Percentiles rank a stretch among this genome's conserved stretches.
Conservation (phyloP, 2,888 invertebrate genomes). For the Chloroclysta siterata region DNA sequence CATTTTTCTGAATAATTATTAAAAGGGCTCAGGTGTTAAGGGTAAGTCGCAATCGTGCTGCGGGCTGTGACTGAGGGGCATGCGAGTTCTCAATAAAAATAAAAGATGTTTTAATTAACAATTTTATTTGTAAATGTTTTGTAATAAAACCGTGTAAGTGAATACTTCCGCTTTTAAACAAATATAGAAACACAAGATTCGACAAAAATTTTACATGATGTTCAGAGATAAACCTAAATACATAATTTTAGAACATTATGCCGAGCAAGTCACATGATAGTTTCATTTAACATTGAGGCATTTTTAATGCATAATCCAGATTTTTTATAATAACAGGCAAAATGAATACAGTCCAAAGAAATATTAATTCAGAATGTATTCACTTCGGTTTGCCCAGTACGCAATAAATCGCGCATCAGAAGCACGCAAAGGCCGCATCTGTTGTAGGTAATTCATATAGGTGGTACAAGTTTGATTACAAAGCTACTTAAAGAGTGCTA, state of each 20-base stretch:
- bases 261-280: slow-evolving; percentile 51
- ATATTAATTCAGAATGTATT: slow-evolving; percentile 52
- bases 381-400: slow-evolving; percentile 57
- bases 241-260: slow-evolving; percentile 52
- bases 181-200: slow-evolving; percentile 44
- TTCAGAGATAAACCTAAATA: slow-evolving; percentile 64
- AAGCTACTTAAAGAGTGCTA: not conserved
- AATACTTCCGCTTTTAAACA: slow-evolving; percentile 54
- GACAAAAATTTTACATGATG: slow-evolving; percentile 5
- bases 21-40: too few relatives aligned
- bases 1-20: too few relatives aligned
- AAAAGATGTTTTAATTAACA: slow-evolving; percentile 47
- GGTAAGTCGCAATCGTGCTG: too few relatives aligned
- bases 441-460: slow-evolving; percentile 5
- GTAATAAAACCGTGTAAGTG: slow-evolving; percentile 63
- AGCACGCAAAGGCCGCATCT: slow-evolving; percentile 23
- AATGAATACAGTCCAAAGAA: slow-evolving; percentile 64
- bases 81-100: not conserved
- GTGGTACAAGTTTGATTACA: not conserved
- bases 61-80: too few relatives aligned
- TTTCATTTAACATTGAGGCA: slow-evolving; percentile 61
- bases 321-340: slow-evolving; percentile 56
- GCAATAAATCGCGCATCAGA: slow-evolving; percentile 34
- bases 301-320: slow-evolving; percentile 70
- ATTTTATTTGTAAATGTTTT: slow-evolving; percentile 76